Evolutionary conservation across 2,797 vertebrate species (phyloP).

Genomic region (Coendou prehensilis): DNA sequence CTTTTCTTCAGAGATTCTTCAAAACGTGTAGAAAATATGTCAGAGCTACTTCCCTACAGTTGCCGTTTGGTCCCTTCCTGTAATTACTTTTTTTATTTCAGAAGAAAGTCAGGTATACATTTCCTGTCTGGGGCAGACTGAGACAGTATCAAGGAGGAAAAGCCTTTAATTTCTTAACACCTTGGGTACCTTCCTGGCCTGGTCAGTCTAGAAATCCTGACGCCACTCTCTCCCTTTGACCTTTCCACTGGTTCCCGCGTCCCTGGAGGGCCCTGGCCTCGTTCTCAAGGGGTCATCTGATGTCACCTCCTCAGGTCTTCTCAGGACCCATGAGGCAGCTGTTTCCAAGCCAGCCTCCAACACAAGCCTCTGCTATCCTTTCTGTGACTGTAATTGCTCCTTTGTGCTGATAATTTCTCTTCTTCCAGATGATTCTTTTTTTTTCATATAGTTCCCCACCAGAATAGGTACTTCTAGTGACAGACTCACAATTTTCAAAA

Average conservation of each 20-base stretch:
- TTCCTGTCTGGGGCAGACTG: neutral
- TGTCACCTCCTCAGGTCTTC: neutral
- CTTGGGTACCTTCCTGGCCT: neutral
- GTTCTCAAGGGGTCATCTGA: too few species aligned
- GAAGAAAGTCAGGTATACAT: neutral
- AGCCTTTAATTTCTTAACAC: neutral
- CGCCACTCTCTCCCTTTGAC: rapidly evolving
- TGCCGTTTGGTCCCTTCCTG: neutral
- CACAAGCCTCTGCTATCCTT: neutral
- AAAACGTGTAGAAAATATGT: neutral
- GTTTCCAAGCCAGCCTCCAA: neutral
- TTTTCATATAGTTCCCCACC: neutral
- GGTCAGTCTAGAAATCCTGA: neutral
- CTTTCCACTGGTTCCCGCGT: neutral
- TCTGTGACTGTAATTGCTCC: neutral
- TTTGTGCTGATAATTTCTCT: neutral
- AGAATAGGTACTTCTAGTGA: neutral
- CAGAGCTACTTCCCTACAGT: neutral
- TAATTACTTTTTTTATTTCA: neutral
- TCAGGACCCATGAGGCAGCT: neutral
- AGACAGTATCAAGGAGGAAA: neutral
- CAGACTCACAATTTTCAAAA: neutral
- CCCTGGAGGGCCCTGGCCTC: neutral
- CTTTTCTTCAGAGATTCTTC: neutral
- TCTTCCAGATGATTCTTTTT: neutral